Conservation (phyloP, 2,797 vertebrate genomes). For the Anomalospiza imberbis region DNA sequence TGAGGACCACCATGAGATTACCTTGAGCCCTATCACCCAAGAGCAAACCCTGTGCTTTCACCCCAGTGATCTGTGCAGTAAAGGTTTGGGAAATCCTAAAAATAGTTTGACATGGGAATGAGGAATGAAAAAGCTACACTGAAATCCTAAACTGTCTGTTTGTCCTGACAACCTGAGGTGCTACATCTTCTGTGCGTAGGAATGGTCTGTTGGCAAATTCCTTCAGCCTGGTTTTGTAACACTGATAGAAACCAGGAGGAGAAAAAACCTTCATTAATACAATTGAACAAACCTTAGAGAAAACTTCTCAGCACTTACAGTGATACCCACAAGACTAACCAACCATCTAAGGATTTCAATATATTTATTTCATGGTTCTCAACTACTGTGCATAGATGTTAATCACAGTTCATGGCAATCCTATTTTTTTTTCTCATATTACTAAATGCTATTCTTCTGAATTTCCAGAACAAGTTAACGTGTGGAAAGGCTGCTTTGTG, state of each 20-base stretch:
- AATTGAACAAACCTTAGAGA: background rate
- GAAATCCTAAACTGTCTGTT: background rate
- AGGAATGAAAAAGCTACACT: background rate
- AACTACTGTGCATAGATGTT: background rate
- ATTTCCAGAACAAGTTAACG: background rate
- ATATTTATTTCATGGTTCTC: background rate
- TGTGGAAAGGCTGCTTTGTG: background rate
- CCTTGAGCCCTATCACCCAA: background rate
- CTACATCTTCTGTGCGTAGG: background rate
- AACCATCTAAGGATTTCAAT: background rate
- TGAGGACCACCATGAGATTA: background rate
- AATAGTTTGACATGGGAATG: background rate
- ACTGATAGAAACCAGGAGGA: background rate
- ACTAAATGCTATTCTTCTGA: background rate
- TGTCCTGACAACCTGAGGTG: background rate
- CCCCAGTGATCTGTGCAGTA: background rate
- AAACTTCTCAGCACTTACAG: background rate
- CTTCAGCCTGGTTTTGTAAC: background rate
- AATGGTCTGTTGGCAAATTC: background rate
- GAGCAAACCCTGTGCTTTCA: background rate
- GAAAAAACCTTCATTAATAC: background rate
- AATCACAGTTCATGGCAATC: background rate
- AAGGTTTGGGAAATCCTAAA: background rate
- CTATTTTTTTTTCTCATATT: background rate
- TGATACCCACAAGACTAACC: background rate